Evolutionary conservation across 1,140 invertebrate species (phyloP).

Genomic region (Bombus picipes): DNA sequence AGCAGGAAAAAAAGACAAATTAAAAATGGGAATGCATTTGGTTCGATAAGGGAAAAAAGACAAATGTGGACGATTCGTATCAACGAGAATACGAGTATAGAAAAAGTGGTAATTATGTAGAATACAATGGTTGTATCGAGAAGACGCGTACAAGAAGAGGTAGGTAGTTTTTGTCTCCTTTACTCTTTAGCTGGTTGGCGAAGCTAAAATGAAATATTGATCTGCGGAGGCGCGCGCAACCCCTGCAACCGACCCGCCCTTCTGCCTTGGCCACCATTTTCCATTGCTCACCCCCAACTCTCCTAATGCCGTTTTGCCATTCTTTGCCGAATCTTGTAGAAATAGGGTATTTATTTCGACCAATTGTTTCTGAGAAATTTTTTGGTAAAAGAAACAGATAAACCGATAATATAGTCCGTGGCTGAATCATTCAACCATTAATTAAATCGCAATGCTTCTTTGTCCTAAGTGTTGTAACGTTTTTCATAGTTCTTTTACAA

Average conservation of each 20-base stretch:
- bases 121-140: slow-evolving; percentile 37
- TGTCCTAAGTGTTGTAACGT: background rate
- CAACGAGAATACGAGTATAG: slow-evolving; percentile 20
- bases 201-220: slow-evolving; percentile 82
- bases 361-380: background rate
- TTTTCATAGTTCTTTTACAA: background rate
- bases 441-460: background rate
- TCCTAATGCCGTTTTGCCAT: background rate
- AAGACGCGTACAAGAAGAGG: slow-evolving; percentile 60
- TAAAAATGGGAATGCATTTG: background rate
- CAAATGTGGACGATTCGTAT: background rate
- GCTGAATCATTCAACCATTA: background rate
- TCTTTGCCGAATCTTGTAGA: background rate
- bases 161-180: slow-evolving; percentile 1
- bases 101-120: slow-evolving; percentile 55
- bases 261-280: slow-evolving; percentile 66
- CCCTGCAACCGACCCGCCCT: slow-evolving; percentile 80
- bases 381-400: background rate
- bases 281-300: background rate
- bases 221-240: slow-evolving; percentile 81
- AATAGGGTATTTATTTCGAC: background rate
- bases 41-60: background rate
- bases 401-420: background rate
- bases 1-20: no score
- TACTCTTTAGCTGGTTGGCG: slow-evolving; percentile 56